Percentiles rank a stretch among this genome's conserved stretches.
phyloP scores from a whole-genome alignment of 2,888 invertebrate genomes.

The Cremastinae sp. region DNA sequence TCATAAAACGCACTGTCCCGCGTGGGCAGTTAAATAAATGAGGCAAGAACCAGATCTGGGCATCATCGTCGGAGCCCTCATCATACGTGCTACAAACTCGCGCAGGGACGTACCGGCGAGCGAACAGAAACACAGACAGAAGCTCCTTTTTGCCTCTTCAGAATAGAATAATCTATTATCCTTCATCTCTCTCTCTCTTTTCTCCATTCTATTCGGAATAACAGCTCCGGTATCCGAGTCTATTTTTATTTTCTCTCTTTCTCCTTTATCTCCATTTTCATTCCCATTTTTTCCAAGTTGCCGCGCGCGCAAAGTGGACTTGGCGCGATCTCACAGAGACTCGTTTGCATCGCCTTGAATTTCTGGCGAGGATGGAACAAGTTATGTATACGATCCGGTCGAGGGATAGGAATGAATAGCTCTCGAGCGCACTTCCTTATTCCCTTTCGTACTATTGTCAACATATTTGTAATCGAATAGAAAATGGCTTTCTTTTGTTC shows the following conservation, averaged over 20 bases:
- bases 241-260: constrained; percentile 11
- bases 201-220: constrained; percentile 21
- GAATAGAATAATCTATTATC: constrained; percentile 54
- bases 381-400: constrained; percentile 2
- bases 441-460: too few relatives aligned
- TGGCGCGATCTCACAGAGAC: constrained; percentile 21
- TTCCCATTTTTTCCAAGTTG: too few relatives aligned
- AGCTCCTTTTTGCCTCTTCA: constrained; percentile 29
- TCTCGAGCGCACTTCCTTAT: too few relatives aligned
- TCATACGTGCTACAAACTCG: constrained; percentile 5
- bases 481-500: too few relatives aligned
- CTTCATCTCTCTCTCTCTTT: constrained; percentile 26
- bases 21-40: constrained; percentile 64
- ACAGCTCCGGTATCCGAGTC: constrained; percentile 23
- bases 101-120: neutral
- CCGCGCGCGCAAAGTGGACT: too few relatives aligned
- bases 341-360: constrained; percentile 42
- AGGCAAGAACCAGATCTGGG: constrained; percentile 64
- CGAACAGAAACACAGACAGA: constrained; percentile 22
- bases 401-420: too few relatives aligned
- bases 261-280: constrained; percentile 47
- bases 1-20: constrained; percentile 60
- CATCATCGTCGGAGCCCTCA: constrained; percentile 42
- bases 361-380: constrained; percentile 8
- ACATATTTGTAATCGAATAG: too few relatives aligned